Evolutionary conservation across 2,797 vertebrate genomes (phyloP), one percentile per base, ranked within the genome.

Genomic region (Ficedula albicollis): DNA sequence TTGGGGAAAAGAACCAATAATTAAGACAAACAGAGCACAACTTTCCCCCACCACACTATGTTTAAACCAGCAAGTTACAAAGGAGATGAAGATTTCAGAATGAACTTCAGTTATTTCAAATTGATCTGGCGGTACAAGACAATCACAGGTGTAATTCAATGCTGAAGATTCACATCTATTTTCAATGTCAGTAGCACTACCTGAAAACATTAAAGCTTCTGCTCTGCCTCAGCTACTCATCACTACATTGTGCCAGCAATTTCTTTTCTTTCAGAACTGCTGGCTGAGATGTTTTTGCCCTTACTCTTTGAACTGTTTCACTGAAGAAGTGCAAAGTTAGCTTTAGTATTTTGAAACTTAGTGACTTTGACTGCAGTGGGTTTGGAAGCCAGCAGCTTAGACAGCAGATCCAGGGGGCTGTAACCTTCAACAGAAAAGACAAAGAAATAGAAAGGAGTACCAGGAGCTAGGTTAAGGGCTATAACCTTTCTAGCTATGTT

Each of bases 211-310:
- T 8, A 55, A 17, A 0, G 0, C 38, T 85, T 54, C 62, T 89
- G 43, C 75, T 67, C 49, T 83, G 72, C 41, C 60, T 63, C 75
- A 85, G 79, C 56, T 85, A 70, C 39, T 80, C 67, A 73, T 29
- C 63, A 73, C 63, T 74, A 59, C 48, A 12, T n/a, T 36, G 54
- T 36, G 34, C 66, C 59, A 93, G 64, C 73, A 74, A 49, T 30
- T 88, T 52, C 34, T 74, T 80, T 76, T 59, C 56, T 89, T 90
- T 70, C 66, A 60, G 73, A 95, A 86, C n/a, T 86, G 88, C 92
- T 88, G 58, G 49, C 46, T 43, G 76, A 90, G 54, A 75, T 5
- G 2, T 38, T 93, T 91, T 62, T 92, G 69, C 26, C 77, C 62
- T 86, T 81, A 70, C n/a, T 78, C 69, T 90, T 72, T 58, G n/a